phyloP scores from a whole-genome alignment of 2,888 invertebrate genomes.

The Cenopis cana region DNA sequence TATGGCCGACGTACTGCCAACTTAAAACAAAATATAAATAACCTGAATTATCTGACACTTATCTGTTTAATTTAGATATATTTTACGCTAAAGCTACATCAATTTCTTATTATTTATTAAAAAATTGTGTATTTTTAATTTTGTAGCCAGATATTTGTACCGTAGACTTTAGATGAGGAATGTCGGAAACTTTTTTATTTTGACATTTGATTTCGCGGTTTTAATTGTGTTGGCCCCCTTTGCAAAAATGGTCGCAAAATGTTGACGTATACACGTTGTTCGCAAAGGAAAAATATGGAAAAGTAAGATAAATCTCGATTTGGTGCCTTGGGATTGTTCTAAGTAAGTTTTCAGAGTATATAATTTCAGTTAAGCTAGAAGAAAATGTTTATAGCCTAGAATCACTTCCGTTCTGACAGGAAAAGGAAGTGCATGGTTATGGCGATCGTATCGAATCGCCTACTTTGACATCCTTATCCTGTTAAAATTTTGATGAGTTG shows the following conservation, averaged over 20 bases:
- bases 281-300: slow-evolving; percentile 43
- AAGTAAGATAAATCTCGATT: slow-evolving; percentile 29
- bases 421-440: slow-evolving; percentile 85
- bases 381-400: slow-evolving; percentile 47
- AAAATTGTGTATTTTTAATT: neutral
- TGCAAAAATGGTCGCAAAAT: slow-evolving; percentile 48
- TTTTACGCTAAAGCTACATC: neutral
- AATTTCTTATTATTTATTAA: neutral
- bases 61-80: neutral
- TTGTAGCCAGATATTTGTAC: neutral
- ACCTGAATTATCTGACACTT: too few relatives aligned
- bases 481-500: slow-evolving; percentile 51
- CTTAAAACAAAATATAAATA: neutral
- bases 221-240: slow-evolving; percentile 46
- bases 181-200: slow-evolving; percentile 34
- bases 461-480: slow-evolving; percentile 71
- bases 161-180: neutral
- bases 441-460: slow-evolving; percentile 69
- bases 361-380: slow-evolving; percentile 31
- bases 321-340: slow-evolving; percentile 17
- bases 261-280: slow-evolving; percentile 53
- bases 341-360: slow-evolving; percentile 42
- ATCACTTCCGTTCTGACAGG: slow-evolving; percentile 81
- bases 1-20: slow-evolving; percentile 15
- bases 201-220: slow-evolving; percentile 57